Evolutionary conservation across 2,888 invertebrate genomes (phyloP).

Genomic region (Diarsia rubi): DNA sequence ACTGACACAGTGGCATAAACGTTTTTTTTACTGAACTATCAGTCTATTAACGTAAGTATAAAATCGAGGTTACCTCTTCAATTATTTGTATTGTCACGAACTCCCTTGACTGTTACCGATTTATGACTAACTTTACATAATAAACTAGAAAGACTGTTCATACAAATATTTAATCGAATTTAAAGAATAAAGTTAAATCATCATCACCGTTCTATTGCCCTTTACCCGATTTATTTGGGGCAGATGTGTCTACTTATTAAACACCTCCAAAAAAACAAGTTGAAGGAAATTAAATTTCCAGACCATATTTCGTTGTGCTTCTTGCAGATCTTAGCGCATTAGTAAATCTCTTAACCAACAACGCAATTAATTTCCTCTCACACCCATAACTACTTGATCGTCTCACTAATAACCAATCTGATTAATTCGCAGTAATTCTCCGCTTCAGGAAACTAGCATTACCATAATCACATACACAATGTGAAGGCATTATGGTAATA

Average conservation of each 20-base stretch:
- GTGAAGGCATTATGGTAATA: slow-evolving; percentile 69
- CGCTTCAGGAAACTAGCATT: slow-evolving; percentile 61
- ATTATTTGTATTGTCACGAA: background rate
- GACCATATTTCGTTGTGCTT: background rate
- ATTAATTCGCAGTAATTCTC: slow-evolving; percentile 50
- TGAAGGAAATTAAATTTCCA: background rate
- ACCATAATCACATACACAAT: slow-evolving; percentile 65
- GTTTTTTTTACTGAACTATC: background rate
- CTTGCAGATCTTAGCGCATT: background rate
- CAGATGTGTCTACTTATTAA: too few species aligned
- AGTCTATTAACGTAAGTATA: background rate
- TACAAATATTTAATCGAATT: background rate
- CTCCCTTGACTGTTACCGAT: background rate
- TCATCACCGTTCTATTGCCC: too few species aligned
- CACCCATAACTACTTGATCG: slow-evolving; percentile 2
- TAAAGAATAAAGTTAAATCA: too few species aligned
- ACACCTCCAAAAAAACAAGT: too few species aligned
- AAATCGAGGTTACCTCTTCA: background rate
- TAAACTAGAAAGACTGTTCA: background rate
- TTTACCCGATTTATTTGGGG: too few species aligned
- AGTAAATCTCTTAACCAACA: background rate
- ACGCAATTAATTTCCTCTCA: slow-evolving; percentile 2
- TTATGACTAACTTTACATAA: too few species aligned
- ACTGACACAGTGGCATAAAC: background rate
- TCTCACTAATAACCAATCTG: slow-evolving; percentile 32